Base-by-base conservation (phyloP, 2,888 invertebrate genomes). In the Amphipyra berbera region DNA sequence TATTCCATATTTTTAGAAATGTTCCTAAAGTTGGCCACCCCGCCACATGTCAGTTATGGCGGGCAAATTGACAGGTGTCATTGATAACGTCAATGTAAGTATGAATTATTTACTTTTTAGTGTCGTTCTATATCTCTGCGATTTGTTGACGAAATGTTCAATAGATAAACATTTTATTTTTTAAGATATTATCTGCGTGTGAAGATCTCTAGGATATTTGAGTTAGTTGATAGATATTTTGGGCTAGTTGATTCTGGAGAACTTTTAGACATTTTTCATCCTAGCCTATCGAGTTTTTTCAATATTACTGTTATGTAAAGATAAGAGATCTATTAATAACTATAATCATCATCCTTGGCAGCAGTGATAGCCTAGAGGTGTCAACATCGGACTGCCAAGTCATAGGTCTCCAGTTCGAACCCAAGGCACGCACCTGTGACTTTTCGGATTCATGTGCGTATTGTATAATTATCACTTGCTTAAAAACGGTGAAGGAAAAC, bases 31-130 rank as follows among this genome's bases (percentile, higher is more conserved):
- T 53, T 76, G 60, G 56, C 61, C 73, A 59, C 69, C 33, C 60
- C 27, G 13, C 14, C 15, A 49, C 67, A 50, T 67, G 70, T 82
- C 69, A 76, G 59, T 65, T 50, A 67, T 60, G 63, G 68, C 75
- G 64, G 66, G 47, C 56, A 71, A 73, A 67, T 65, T 82, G 84
- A 83, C 85, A 88, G 81, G 76, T 86, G 87, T 87, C 88, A 85
- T 0, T 56, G 89, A 90, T 90, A 90, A 86, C 71, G 90, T 90
- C 89, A 86, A 45, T 76, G 76, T 90, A 88, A 88, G 82, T 84
- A 85, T 89, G 91, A 92, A 90, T 91, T 92, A 91, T 92, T 92
- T 91, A 85, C 90, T 88, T 91, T 90, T 91, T 91, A 90, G 79
- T 75, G 80, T 73, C 80, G 53, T 27, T 49, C 55, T 70, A 40